Percentiles rank a stretch among this genome's conserved stretches.
phyloP scores from a whole-genome alignment of 2,888 invertebrate species.

The Drosophila hamatofila region DNA sequence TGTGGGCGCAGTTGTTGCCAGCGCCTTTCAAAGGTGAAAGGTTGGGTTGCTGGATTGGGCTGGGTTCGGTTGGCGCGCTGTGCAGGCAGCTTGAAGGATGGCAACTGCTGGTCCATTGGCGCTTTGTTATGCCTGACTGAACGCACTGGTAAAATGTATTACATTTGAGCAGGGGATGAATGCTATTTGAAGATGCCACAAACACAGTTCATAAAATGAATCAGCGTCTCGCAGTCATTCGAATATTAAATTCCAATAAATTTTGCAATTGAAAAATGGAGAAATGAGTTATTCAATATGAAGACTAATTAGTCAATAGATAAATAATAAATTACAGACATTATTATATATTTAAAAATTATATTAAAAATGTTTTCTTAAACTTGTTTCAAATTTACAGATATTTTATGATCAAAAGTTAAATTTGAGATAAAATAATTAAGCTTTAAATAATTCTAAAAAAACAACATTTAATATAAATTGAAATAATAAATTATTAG shows the following conservation, averaged over 20 bases:
- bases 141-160: constrained; percentile 54
- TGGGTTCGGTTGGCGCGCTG: constrained; percentile 4
- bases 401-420: not conserved
- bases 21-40: constrained; percentile 56
- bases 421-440: not conserved
- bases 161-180: constrained; percentile 35
- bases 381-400: too few species aligned
- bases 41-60: constrained; percentile 15
- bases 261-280: not conserved
- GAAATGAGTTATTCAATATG: not conserved
- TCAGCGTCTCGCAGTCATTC: constrained; percentile 32
- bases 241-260: constrained; percentile 35
- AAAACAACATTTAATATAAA: not conserved
- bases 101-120: constrained; percentile 45
- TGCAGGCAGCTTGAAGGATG: constrained; percentile 42
- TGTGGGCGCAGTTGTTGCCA: constrained; percentile 67
- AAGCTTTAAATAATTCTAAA: not conserved
- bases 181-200: constrained; percentile 43
- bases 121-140: constrained; percentile 57
- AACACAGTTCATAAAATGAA: constrained; percentile 46
- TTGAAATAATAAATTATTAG: too few species aligned
- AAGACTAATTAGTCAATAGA: not conserved
- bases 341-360: not conserved
- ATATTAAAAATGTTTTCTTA: not conserved
- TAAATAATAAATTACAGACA: not conserved